Evolutionary conservation across 2,888 invertebrate genomes (phyloP), one percentile per base, ranked within the genome.

Genomic region (Eristalis intricaria): DNA sequence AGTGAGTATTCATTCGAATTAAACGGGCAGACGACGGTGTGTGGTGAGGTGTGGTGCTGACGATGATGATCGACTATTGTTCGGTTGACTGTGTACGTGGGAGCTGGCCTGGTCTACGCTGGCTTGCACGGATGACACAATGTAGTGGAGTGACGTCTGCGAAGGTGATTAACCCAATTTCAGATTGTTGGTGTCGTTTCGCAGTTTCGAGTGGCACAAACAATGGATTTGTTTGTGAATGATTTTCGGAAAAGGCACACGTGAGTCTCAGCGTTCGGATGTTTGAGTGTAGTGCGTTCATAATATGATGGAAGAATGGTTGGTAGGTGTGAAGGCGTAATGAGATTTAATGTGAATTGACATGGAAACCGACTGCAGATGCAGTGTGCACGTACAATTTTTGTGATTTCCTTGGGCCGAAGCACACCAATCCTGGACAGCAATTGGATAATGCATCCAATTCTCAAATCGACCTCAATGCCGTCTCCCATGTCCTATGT

Each of bases 91-190:
- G 60, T 69, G 40, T 38, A 70, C 81, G 71, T 71, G 76, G 81
- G 85, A 73, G 76, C 40, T 29, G 64, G 70, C 26, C 35, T 15
- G 11, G 23, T 11, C 63, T 66, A 66, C 71, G 71, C 73, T 78
- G 71, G 68, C 63, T 63, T 32, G 43, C 43, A 50, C 50, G 60
- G 23, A 69, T 65, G 69, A 69, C 70, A 79, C 70, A 71, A 71
- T 68, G 75, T 23, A 8, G 26, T 75, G 22, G 61, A 73, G 76
- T 64, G 58, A 81, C 64, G 77, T 68, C 73, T 80, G 75, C 61
- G 75, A 75, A 66, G 77, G 77, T 85, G 85, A 85, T 81, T 85
- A 85, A 77, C 85, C 85, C 29, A 85, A 58, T 85, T 85, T 73
- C 68, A 11, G 23, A 58, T n/a, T 65, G 32, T 32, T 66, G 71